phyloP scores from a whole-genome alignment of 2,797 vertebrate species.

The Lerista edwardsae region DNA sequence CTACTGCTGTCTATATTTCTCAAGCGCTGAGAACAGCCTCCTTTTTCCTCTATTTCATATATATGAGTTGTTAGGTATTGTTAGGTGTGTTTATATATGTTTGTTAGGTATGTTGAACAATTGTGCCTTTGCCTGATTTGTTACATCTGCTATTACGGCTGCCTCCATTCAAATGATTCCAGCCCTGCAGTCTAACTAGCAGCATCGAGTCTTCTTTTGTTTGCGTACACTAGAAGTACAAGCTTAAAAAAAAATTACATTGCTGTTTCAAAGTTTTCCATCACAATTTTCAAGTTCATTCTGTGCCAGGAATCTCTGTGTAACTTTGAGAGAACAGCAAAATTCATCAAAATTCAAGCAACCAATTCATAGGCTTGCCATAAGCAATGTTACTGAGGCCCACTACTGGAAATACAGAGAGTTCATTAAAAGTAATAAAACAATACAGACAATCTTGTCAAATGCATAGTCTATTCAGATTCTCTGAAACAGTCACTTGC shows the following conservation, averaged over 20 bases:
- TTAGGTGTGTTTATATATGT: not conserved
- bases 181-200: not conserved
- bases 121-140: not conserved
- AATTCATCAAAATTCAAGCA: not conserved
- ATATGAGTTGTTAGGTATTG: no score
- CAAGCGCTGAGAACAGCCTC: not conserved
- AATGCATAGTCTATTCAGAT: not conserved
- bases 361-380: not conserved
- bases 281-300: not conserved
- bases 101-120: not conserved
- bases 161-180: not conserved
- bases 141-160: not conserved
- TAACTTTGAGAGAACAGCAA: not conserved
- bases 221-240: not conserved
- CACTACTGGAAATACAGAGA: not conserved
- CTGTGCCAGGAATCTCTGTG: not conserved
- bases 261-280: not conserved
- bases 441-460: not conserved
- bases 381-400: not conserved
- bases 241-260: not conserved
- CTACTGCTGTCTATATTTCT: not conserved
- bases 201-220: not conserved
- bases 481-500: not conserved
- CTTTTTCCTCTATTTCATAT: not conserved
- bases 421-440: not conserved